phyloP scores from a whole-genome alignment of 2,113 vertebrate genomes.

The Gallinago undulata region DNA sequence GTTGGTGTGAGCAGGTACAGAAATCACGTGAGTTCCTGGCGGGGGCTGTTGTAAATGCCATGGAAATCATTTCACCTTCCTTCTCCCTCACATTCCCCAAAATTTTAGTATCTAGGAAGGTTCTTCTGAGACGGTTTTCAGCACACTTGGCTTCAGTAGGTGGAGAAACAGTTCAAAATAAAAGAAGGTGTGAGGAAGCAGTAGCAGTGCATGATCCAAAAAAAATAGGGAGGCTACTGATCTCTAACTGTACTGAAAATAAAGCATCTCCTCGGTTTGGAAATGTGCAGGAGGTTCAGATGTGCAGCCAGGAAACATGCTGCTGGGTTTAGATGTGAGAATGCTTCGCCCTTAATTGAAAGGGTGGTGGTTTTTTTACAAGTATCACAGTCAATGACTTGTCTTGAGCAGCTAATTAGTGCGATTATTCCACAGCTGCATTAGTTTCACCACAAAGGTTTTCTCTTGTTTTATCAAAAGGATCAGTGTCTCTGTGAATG shows the following conservation, averaged over 20 bases:
- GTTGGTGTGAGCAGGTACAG: neutral
- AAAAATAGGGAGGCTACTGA: neutral
- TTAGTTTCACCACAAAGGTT: conserved; percentile 84
- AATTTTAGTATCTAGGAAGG: neutral
- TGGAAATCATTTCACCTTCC: neutral
- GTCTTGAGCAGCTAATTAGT: conserved; percentile 94
- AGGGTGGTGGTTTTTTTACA: conserved; percentile 53
- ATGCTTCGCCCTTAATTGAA: conserved; percentile 76
- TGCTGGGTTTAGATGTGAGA: conserved; percentile 64
- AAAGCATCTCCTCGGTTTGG: neutral
- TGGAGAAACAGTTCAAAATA: neutral
- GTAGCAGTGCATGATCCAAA: neutral
- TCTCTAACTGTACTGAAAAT: neutral
- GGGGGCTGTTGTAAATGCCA: neutral
- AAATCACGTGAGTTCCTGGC: rapidly evolving
- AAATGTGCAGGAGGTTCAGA: neutral
- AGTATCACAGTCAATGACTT: conserved; percentile 79
- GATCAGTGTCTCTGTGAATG: conserved; percentile 86
- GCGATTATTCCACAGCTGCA: conserved; percentile 94
- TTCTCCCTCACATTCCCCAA: neutral
- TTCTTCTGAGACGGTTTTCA: neutral
- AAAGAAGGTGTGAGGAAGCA: neutral
- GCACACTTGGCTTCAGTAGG: neutral
- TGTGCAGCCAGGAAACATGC: conserved; percentile 19
- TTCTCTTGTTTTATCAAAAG: conserved; percentile 89